These are phyloP conservation scores for Sminthurides aquaticus DNA, from an alignment of 2,888 invertebrate species.

Conservation along the genomic window DNA sequence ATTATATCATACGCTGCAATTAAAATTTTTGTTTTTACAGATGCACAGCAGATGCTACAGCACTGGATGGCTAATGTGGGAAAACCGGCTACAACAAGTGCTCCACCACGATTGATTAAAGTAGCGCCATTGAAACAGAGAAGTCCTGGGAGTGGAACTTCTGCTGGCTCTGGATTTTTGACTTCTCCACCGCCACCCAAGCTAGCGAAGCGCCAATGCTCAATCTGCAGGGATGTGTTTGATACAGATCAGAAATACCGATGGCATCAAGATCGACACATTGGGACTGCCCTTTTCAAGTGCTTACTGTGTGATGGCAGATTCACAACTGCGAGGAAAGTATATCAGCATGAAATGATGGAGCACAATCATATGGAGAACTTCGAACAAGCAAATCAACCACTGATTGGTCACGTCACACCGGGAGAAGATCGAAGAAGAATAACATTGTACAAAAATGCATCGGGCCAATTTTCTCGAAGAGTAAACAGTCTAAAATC, in stretches of 20 bases:
- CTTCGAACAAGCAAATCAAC: background rate
- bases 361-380: conserved; percentile 23
- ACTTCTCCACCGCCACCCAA: conserved; percentile 1
- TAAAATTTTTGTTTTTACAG: conserved; percentile 15
- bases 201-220: conserved; percentile 24
- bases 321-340: conserved; percentile 27
- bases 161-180: background rate
- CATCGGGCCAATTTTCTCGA: background rate
- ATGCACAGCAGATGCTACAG: conserved; percentile 27
- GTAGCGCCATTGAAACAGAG: conserved; percentile 8
- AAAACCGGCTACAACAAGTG: conserved; percentile 10
- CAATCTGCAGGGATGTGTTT: conserved; percentile 33
- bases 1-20: too few relatives aligned
- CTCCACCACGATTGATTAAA: conserved; percentile 13
- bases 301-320: conserved; percentile 36
- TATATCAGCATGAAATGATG: conserved; percentile 37
- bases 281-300: conserved; percentile 39
- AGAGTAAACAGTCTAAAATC: background rate
- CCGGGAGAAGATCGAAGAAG: background rate
- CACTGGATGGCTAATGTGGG: conserved; percentile 38
- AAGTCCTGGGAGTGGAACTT: background rate
- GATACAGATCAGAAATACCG: conserved; percentile 29
- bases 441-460: background rate
- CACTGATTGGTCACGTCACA: conserved; percentile 2
- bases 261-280: conserved; percentile 42